Evolutionary conservation across 1,140 invertebrate genomes (phyloP).

Genomic region (Apis laboriosa): DNA sequence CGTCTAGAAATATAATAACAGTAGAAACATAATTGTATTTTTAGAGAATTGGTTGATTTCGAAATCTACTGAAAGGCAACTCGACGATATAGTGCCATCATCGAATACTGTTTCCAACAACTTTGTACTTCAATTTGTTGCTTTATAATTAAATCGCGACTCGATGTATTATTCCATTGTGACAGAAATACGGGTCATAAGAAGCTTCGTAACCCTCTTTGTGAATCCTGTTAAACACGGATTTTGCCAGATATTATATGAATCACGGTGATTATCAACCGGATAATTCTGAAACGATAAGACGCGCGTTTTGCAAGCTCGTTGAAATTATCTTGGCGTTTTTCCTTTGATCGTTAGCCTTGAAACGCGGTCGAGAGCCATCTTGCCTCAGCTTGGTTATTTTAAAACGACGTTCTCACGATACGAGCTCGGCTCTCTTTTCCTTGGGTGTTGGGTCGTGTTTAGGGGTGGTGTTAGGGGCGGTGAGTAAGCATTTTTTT

Average conservation of each 20-base stretch:
- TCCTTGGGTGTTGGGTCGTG: background rate
- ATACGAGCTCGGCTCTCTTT: background rate
- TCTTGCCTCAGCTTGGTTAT: background rate
- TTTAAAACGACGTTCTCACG: conserved; percentile 4
- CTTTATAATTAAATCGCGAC: background rate
- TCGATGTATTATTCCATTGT: background rate
- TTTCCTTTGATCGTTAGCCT: conserved; percentile 17
- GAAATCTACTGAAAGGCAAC: too few species aligned
- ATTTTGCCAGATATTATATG: background rate
- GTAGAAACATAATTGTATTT: too few species aligned
- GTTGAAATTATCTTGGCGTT: background rate
- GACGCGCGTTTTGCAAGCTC: background rate
- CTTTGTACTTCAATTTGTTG: too few species aligned
- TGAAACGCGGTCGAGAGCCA: background rate
- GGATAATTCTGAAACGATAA: conserved; percentile 11
- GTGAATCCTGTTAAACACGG: background rate
- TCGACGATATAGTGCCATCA: too few species aligned
- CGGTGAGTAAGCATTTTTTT: background rate
- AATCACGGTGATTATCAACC: conserved; percentile 17
- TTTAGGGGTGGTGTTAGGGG: too few species aligned
- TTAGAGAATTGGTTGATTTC: too few species aligned
- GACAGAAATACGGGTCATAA: too few species aligned
- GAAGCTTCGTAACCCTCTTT: background rate
- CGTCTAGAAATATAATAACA: too few species aligned
- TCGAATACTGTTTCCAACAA: background rate